Evolutionary conservation across 2,113 vertebrate genomes (phyloP).

Genomic region (Nanger granti): DNA sequence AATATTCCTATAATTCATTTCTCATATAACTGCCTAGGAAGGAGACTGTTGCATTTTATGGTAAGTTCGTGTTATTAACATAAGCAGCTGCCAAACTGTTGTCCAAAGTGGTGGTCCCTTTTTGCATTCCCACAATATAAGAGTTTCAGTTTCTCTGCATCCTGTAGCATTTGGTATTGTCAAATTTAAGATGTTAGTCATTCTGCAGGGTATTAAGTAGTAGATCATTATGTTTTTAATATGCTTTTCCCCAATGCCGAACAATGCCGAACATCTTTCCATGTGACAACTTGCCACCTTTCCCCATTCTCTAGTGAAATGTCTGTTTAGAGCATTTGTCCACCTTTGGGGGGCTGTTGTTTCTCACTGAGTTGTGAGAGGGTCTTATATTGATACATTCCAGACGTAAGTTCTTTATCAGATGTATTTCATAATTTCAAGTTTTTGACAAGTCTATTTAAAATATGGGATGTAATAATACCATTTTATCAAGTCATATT

Average conservation of each 20-base stretch:
- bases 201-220: neutral
- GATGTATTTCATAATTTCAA: neutral
- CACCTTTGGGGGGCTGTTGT: neutral
- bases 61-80: neutral
- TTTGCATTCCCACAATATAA: neutral
- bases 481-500: neutral
- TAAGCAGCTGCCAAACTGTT: neutral
- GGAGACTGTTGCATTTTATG: neutral
- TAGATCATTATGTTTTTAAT: neutral
- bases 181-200: neutral
- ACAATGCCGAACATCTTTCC: neutral
- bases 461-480: neutral
- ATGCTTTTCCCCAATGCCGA: neutral
- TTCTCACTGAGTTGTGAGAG: neutral
- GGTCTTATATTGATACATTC: neutral
- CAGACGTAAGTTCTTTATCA: neutral
- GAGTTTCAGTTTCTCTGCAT: neutral
- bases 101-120: neutral
- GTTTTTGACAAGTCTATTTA: conserved; percentile 6
- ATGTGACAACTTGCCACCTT: neutral
- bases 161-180: neutral
- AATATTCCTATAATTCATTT: neutral
- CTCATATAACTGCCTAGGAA: neutral
- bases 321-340: neutral
- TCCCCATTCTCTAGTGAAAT: neutral